These are phyloP conservation scores for Eudorcas thomsonii DNA, from an alignment of 2,113 vertebrate species.

Conservation along the genomic window DNA sequence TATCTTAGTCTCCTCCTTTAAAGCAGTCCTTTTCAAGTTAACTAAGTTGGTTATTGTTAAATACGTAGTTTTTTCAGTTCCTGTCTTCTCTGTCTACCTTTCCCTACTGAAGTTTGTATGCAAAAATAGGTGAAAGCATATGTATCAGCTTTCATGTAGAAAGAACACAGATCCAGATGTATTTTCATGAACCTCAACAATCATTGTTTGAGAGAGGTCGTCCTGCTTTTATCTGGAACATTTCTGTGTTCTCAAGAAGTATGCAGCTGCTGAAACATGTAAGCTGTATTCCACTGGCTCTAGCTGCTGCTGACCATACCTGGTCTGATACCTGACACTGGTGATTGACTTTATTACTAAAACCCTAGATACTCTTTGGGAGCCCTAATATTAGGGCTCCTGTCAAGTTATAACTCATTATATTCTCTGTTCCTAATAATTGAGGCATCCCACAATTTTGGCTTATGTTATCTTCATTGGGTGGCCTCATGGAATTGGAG, in stretches of 20 bases:
- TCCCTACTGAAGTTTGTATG: background rate
- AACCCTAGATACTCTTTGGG: background rate
- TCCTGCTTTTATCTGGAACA: background rate
- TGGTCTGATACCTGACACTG: background rate
- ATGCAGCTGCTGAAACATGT: background rate
- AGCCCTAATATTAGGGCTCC: background rate
- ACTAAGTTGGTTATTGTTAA: background rate
- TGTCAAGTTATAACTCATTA: background rate
- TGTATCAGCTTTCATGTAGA: background rate
- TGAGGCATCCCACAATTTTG: background rate
- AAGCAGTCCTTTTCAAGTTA: background rate
- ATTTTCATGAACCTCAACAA: background rate
- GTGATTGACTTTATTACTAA: background rate
- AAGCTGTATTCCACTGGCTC: background rate
- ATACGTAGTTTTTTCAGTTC: background rate
- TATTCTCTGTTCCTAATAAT: background rate
- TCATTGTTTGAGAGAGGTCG: background rate
- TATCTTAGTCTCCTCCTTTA: background rate
- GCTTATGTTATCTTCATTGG: background rate
- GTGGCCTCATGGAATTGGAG: background rate
- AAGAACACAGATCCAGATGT: background rate
- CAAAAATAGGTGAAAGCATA: background rate
- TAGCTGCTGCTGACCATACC: background rate
- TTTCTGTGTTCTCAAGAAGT: background rate
- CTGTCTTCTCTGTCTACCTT: background rate